These are phyloP conservation scores for Caenorhabditis drosophilae DNA, from an alignment of 2,888 invertebrate species.

Conservation along the genomic window DNA sequence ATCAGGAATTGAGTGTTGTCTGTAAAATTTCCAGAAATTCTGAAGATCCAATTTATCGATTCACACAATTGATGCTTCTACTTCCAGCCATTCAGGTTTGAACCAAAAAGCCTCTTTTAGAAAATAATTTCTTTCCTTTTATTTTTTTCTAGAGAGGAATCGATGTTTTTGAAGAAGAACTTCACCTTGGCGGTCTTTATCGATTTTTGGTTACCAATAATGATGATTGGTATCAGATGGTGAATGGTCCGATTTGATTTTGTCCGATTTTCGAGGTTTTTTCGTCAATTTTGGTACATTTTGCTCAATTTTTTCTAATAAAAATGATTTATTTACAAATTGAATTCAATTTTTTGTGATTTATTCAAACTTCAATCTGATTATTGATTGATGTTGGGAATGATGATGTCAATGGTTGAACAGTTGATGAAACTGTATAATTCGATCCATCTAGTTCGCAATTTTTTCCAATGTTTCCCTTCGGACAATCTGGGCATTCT, in stretches of 20 bases:
- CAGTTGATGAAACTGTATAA: no score
- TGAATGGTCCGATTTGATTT: conserved; percentile 22
- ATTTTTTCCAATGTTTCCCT: conserved; percentile 35
- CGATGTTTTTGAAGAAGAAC: conserved; percentile 26
- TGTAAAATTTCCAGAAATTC: no score
- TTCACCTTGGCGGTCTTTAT: conserved; percentile 22
- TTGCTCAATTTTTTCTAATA: no score
- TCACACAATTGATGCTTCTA: conserved; percentile 18
- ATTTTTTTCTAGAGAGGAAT: conserved; percentile 13
- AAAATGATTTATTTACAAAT: no score
- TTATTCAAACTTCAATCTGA: no score
- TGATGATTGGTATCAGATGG: conserved; percentile 29
- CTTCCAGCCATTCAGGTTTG: conserved; percentile 16
- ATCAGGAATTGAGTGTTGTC: conserved; percentile 13
- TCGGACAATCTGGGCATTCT: conserved; percentile 43
- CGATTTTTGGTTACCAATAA: conserved; percentile 14
- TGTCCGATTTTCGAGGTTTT: no score
- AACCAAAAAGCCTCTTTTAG: not conserved
- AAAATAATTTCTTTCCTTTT: not conserved
- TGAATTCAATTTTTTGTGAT: no score
- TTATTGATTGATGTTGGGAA: no score
- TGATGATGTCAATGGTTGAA: no score
- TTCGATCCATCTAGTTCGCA: no score
- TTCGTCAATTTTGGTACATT: no score
- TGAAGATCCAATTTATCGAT: conserved; percentile 16